A percentile compares a stretch with the other conserved stretches of the same genome.
Conservation (phyloP, 2,113 vertebrate species). For the Saguinus imperator region DNA sequence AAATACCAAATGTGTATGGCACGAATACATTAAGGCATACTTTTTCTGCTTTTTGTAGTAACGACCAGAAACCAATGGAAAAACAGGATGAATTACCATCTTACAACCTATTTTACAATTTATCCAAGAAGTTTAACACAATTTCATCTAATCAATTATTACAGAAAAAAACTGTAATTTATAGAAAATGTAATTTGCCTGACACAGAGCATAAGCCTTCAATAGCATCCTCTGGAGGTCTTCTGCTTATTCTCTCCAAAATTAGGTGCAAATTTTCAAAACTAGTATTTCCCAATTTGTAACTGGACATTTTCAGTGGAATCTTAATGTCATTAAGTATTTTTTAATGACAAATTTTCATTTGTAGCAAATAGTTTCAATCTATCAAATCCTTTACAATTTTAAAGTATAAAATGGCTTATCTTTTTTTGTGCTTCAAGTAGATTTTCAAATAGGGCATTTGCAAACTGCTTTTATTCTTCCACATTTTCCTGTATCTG, state of each 20-base stretch:
- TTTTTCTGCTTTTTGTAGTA: not conserved
- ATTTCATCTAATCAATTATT: not conserved
- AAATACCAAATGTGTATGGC: not conserved
- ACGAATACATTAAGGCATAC: not conserved
- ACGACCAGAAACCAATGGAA: not conserved
- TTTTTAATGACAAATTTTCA: not conserved
- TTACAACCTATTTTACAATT: not conserved
- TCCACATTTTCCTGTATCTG: not conserved
- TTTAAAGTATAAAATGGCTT: not conserved
- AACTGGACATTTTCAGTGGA: constrained; percentile 5
- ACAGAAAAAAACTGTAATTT: not conserved
- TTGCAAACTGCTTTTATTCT: constrained; percentile 20
- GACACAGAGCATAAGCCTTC: not conserved
- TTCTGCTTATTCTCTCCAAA: not conserved
- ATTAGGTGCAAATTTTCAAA: constrained; percentile 17
- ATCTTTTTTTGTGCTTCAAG: constrained; percentile 17
- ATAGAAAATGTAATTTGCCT: not conserved
- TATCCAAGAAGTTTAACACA: not conserved
- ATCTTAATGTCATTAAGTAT: not conserved
- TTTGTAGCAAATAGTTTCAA: not conserved
- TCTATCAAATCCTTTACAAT: not conserved
- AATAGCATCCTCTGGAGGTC: not conserved
- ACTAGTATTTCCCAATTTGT: not conserved
- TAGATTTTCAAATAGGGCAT: not conserved
- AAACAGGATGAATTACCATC: not conserved